Percentiles rank a stretch among this genome's conserved stretches.
These are phyloP conservation scores for Lithobates sylvaticus DNA, from an alignment of 2,797 vertebrate genomes.

Conservation along the genomic window DNA sequence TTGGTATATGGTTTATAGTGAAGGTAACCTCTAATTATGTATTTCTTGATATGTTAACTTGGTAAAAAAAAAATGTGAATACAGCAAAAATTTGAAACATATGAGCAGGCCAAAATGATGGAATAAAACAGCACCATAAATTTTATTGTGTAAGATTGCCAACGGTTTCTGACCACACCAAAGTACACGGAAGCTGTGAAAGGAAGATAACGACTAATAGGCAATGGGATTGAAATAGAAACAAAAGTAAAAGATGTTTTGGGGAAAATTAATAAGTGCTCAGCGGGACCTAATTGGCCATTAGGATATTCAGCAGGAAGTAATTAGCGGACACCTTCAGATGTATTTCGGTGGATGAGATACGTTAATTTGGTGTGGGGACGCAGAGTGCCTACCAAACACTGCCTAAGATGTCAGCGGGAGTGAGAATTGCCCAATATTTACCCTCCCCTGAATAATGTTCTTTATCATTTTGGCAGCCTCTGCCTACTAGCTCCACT, in stretches of 20 bases:
- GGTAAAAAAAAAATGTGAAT: too few species aligned
- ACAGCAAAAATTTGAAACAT: neutral
- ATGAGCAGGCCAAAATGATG: neutral
- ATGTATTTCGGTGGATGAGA: neutral
- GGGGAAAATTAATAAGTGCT: conserved; percentile 2
- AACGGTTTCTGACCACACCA: conserved; percentile 13
- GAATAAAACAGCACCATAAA: neutral
- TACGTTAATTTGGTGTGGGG: conserved; percentile 10
- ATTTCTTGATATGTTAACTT: too few species aligned
- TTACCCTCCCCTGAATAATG: neutral
- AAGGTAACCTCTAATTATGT: too few species aligned
- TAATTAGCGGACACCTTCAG: conserved; percentile 17
- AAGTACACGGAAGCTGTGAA: conserved; percentile 21
- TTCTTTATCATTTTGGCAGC: neutral
- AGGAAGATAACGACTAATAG: conserved; percentile 30
- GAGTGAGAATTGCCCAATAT: neutral
- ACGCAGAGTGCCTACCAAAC: conserved; percentile 12
- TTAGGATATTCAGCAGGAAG: conserved; percentile 21
- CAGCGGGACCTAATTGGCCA: conserved; percentile 11
- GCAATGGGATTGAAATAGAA: neutral
- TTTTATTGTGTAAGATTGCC: neutral
- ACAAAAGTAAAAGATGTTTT: neutral
- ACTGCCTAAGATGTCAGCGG: neutral
- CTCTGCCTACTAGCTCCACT: neutral
- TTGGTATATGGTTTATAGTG: too few species aligned